Evolutionary conservation across 2,888 invertebrate species (phyloP).

Genomic region (Iphiclides podalirius): DNA sequence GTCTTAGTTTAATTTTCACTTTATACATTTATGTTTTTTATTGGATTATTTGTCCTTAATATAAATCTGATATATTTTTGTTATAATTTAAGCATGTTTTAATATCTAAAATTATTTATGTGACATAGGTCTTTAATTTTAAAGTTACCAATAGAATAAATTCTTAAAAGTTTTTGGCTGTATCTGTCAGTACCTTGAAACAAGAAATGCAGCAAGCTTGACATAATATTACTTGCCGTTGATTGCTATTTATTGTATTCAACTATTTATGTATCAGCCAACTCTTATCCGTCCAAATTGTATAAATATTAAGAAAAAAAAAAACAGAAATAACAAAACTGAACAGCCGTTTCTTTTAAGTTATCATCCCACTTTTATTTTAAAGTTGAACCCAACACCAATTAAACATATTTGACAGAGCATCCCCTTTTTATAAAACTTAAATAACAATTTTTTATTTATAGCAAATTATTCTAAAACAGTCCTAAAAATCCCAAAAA

Average conservation of each 20-base stretch:
- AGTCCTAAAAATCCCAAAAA: too few relatives aligned
- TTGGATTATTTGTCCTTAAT: conserved; percentile 34
- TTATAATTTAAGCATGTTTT: conserved; percentile 59
- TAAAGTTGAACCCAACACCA: conserved; percentile 27
- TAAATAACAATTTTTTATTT: not conserved
- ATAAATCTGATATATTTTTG: conserved; percentile 36
- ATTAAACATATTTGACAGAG: conserved; percentile 21
- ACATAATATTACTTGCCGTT: conserved; percentile 59
- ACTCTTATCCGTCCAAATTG: conserved; percentile 51
- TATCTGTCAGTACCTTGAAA: conserved; percentile 26
- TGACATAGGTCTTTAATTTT: conserved; percentile 63
- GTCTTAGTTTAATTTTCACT: conserved; percentile 33
- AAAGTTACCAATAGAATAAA: conserved; percentile 76
- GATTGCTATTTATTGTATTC: conserved; percentile 62
- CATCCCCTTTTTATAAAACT: conserved; percentile 3
- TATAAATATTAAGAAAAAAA: conserved; percentile 69
- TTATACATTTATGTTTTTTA: conserved; percentile 32
- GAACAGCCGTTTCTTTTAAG: conserved; percentile 40
- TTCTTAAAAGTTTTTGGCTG: conserved; percentile 35
- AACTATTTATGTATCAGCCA: conserved; percentile 59
- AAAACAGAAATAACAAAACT: conserved; percentile 58
- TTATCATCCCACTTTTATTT: conserved; percentile 30
- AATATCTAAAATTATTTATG: conserved; percentile 69
- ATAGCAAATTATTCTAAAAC: too few relatives aligned
- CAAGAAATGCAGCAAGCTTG: conserved; percentile 30